Conservation (phyloP, 2,888 invertebrate genomes). For the Seira sanloemensis region DNA sequence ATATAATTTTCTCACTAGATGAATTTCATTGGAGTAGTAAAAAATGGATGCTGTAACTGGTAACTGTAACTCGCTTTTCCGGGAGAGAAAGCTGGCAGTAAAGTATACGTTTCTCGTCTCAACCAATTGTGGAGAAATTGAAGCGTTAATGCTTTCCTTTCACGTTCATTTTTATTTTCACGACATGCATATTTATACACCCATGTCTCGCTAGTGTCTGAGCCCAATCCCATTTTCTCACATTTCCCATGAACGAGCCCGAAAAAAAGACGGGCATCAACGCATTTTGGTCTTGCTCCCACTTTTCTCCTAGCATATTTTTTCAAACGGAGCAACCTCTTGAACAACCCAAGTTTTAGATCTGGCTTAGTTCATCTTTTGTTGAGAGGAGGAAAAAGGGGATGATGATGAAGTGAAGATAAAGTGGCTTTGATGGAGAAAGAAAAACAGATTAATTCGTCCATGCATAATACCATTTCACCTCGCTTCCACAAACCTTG, state of each 20-base stretch:
- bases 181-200: background rate
- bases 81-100: no score
- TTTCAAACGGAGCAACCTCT: background rate
- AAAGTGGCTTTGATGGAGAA: conserved; percentile 54
- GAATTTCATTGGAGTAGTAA: no score
- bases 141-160: background rate
- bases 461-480: conserved; percentile 24
- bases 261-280: background rate
- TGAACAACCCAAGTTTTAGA: background rate
- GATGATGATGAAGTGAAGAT: conserved; percentile 36
- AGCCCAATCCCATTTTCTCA: background rate
- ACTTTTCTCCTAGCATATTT: background rate
- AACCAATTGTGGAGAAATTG: background rate
- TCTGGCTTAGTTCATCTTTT: background rate
- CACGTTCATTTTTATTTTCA: background rate
- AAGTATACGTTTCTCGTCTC: background rate
- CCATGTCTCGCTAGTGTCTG: background rate
- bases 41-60: no score
- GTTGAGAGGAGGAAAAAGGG: background rate
- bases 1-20: no score
- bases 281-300: background rate
- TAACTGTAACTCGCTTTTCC: no score
- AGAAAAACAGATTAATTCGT: conserved; percentile 58
- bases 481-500: background rate
- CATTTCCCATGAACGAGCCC: background rate